Conservation (phyloP, 2,888 invertebrate genomes). For the Dermolepida albohirtum region DNA sequence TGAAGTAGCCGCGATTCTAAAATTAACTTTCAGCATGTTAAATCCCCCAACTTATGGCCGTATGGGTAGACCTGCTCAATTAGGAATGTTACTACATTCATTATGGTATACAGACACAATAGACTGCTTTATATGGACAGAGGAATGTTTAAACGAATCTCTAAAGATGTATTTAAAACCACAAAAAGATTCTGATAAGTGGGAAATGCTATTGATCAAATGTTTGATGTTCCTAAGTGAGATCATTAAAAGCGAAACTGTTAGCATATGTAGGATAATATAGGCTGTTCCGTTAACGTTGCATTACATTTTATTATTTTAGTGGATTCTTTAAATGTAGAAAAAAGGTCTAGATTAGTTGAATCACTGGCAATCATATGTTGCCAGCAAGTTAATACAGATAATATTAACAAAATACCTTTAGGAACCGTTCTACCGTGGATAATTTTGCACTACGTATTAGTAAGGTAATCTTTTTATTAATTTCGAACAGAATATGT, state of each 20-base stretch:
- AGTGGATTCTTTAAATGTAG: conserved; percentile 67
- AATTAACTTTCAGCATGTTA: conserved; percentile 72
- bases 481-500: conserved; percentile 13
- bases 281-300: conserved; percentile 22
- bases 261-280: conserved; percentile 65
- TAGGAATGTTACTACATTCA: conserved; percentile 64
- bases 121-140: conserved; percentile 82
- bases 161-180: conserved; percentile 68
- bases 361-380: conserved; percentile 82
- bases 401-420: conserved; percentile 74
- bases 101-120: conserved; percentile 64
- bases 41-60: conserved; percentile 67
- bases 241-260: conserved; percentile 69
- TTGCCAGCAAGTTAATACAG: conserved; percentile 81
- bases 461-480: conserved; percentile 72
- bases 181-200: conserved; percentile 63
- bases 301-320: conserved; percentile 54
- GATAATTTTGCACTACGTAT: conserved; percentile 84
- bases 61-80: conserved; percentile 69
- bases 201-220: conserved; percentile 62
- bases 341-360: conserved; percentile 75
- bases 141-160: conserved; percentile 80
- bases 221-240: conserved; percentile 66
- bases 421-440: conserved; percentile 82
- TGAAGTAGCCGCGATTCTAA: conserved; percentile 75